Evolutionary conservation across 2,113 vertebrate species (phyloP), one percentile per base, ranked within the genome.

Genomic region (Paracanthobrama guichenoti): DNA sequence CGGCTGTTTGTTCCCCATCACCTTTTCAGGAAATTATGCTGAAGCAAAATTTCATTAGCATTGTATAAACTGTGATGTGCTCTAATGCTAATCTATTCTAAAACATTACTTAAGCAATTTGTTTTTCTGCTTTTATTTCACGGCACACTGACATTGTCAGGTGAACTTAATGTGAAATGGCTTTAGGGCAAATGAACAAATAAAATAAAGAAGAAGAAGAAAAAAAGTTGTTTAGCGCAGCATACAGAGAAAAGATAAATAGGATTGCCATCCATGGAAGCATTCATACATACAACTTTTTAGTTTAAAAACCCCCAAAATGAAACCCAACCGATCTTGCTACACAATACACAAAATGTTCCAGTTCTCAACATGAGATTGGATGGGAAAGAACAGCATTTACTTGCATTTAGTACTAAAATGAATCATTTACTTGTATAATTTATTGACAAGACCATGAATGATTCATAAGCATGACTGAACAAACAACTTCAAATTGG

Each of bases 361-460:
- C 77, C 28, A 86, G 86, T 78, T 78, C 14, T 87, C 72, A 89
- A 87, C 88, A 89, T 35, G 60, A 77, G 78, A 88, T 82, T 26
- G 55, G 64, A 85, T 89, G 85, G 85, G 83, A 85, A 88, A 87
- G 87, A 86, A 84, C 64, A 28, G n/a, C 88, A 72, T 89, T 92
- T 91, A 81, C 86, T 90, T 86, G 88, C 87, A 88, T 89, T 90
- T 90, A 90, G 88, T 69, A 87, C 78, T 89, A 85, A 92, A 91
- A 92, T 91, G 87, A 93, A 91, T 92, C 87, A 92, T 92, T 91
- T 89, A 88, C 87, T 90, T 80, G 26, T 88, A 92, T 93, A 72
- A 93, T 92, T 91, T 92, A 92, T 92, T 93, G 93, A 93, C 91
- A 86, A 87, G 84, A 76, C 31, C 44, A 81, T 92, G 72, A 93